Percentiles rank a stretch among this genome's conserved stretches.
These are phyloP conservation scores for Mythimna ferrago DNA, from an alignment of 2,888 invertebrate genomes.

Conservation along the genomic window DNA sequence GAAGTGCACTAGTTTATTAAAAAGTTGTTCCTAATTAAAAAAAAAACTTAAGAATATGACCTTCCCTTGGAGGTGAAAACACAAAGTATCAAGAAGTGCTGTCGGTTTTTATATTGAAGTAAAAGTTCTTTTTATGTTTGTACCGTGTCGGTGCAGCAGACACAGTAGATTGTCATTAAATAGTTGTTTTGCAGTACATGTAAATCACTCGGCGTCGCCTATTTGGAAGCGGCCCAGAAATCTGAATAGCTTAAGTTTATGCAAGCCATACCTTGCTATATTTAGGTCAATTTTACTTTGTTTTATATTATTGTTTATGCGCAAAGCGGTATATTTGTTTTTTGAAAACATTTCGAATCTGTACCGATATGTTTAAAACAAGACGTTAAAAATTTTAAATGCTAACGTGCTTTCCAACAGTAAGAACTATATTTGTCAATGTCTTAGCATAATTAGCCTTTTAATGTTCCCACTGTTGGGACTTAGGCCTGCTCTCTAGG, in stretches of 20 bases:
- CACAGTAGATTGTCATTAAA: constrained; percentile 68
- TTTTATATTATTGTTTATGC: constrained; percentile 71
- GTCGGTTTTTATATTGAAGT: neutral
- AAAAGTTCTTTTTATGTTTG: constrained; percentile 6
- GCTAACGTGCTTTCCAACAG: neutral
- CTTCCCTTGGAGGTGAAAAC: neutral
- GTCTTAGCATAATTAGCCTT: no score
- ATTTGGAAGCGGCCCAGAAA: constrained; percentile 80
- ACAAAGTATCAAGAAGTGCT: neutral
- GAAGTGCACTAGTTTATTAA: no score
- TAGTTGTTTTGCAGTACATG: constrained; percentile 73
- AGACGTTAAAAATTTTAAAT: neutral
- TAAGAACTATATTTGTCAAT: neutral
- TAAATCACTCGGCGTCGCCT: constrained; percentile 72
- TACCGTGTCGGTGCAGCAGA: constrained; percentile 19
- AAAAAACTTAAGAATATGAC: neutral
- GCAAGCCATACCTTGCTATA: constrained; percentile 75
- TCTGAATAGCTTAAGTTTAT: constrained; percentile 73
- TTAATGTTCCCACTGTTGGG: no score
- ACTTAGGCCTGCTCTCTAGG: no score
- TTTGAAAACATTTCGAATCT: neutral
- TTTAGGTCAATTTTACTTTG: constrained; percentile 77
- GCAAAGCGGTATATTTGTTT: constrained; percentile 34
- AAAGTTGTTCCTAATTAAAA: no score
- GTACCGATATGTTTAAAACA: neutral